Base-by-base conservation (phyloP, 1,140 invertebrate species). In the Neodiprion fabricii region DNA sequence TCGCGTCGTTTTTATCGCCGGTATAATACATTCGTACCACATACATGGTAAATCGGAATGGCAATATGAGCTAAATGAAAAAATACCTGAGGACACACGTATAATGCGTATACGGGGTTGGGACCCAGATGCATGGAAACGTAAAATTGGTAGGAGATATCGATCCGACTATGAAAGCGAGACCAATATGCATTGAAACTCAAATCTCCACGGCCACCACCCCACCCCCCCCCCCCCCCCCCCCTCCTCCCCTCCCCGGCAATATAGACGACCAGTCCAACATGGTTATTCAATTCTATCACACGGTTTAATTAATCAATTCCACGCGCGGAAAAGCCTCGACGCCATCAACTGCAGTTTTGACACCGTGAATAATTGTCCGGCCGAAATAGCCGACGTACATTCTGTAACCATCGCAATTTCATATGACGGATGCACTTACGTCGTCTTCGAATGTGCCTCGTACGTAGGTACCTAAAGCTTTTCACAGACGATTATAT, bases 221-320 rank as follows among this genome's bases (percentile, higher is more conserved):
- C n/a, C n/a, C n/a, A n/a, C n/a, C 28, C 5, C 28, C 28, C 28
- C 28, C 28, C 28, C 28, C 28, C 1, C 28, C 28, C 28, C 28
- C 28, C 28, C 28, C 28, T 0, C 28, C 28, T 0, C 28, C 28
- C 28, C 28, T 0, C 1, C 28, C 28, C 11, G 0, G 5, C 53
- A 9, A 61, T 61, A 61, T 61, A 17, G 53, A 61, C 53, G 28
- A 14, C 53, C n/a, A 17, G 53, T 61, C 53, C 53, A 17, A 61
- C 53, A 61, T 61, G 53, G 53, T 61, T 61, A 61, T 61, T 61
- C 53, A 61, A 61, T 61, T 61, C 53, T 17, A 61, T 61, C 53
- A 61, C 53, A 61, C 53, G 53, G 53, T 61, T 61, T 61, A 61
- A 61, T 61, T 61, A 61, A 61, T 61, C 53, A 61, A 61, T 61